Evolutionary conservation across 1,140 invertebrate genomes (phyloP).

Genomic region (Vanessa tameamea): DNA sequence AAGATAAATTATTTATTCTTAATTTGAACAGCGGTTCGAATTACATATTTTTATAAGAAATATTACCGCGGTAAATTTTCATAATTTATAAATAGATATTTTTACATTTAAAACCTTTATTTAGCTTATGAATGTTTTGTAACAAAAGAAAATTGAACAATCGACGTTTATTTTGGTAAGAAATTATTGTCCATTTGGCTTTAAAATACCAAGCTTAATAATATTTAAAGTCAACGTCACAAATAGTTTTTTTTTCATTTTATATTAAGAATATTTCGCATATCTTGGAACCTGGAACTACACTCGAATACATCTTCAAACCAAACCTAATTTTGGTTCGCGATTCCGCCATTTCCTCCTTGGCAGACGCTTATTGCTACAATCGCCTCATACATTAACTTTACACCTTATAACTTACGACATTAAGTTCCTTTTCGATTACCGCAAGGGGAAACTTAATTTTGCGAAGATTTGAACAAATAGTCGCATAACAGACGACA

Average conservation of each 20-base stretch:
- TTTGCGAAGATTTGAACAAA: slow-evolving; percentile 50
- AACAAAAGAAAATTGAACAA: too few species aligned
- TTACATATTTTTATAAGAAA: too few species aligned
- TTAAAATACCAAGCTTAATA: background rate
- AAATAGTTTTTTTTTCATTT: background rate
- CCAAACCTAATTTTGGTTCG: slow-evolving; percentile 55
- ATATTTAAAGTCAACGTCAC: background rate
- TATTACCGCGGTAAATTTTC: too few species aligned
- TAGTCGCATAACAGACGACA: slow-evolving; percentile 49
- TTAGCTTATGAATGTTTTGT: too few species aligned
- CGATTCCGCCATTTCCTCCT: slow-evolving; percentile 47
- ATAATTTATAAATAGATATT: too few species aligned
- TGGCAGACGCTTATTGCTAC: slow-evolving; percentile 34
- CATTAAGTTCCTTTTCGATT: slow-evolving; percentile 35
- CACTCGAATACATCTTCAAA: slow-evolving; percentile 46
- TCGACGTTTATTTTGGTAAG: too few species aligned
- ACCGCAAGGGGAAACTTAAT: slow-evolving; percentile 20
- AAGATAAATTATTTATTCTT: too few species aligned
- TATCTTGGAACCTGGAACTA: slow-evolving; percentile 30
- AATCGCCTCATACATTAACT: slow-evolving; percentile 5
- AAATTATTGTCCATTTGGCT: background rate
- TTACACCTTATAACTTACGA: slow-evolving; percentile 16
- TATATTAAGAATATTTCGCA: background rate
- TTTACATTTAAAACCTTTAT: too few species aligned
- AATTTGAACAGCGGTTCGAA: too few species aligned